Base-by-base conservation (phyloP, 2,888 invertebrate genomes). In the Listrodromus nycthemerus region DNA sequence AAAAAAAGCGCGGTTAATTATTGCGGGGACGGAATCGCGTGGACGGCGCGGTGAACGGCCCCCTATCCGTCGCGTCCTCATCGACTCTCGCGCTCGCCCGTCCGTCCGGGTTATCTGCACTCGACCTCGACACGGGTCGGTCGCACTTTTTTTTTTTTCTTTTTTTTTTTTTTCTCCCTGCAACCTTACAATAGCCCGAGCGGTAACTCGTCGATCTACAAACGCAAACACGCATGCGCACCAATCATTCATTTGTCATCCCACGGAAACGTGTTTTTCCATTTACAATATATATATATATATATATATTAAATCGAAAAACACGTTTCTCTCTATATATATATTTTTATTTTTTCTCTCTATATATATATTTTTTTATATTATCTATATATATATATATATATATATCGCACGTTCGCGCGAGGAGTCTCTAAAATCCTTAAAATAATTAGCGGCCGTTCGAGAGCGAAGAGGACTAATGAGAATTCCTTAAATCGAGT, bases 241-340 rank as follows among this genome's bases (percentile, higher is more conserved):
- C 66, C 71, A 80, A 76, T 86, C 87, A 86, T 87, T 82, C 86
- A 85, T 87, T 86, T 83, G 88, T 85, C 89, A 89, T 89, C 89
- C 84, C 66, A 30, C 65, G 65, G 65, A 84, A 86, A 86, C 87
- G 89, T 89, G 89, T 33, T 33, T 78, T 77, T 71, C 65, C 61
- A 71, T 83, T 71, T 74, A 66, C 61, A 30, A 85, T 84, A 63
- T 66, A 80, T 76, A 41, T 19, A 21, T 52, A 8, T 21, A 1
- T 33, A 33, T 33, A 0, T 33, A 8, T 33, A 3, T n/a, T n/a
- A n/a, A n/a, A n/a, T n/a, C n/a, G n/a, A n/a, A n/a, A n/a, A n/a
- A n/a, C n/a, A n/a, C n/a, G n/a, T n/a, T n/a, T n/a, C n/a, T n/a
- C n/a, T 4, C 4, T 30, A 30, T 30, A 30, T 30, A 30, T 30